Conservation (phyloP, 2,888 invertebrate genomes). For the Drosophila siamana region DNA sequence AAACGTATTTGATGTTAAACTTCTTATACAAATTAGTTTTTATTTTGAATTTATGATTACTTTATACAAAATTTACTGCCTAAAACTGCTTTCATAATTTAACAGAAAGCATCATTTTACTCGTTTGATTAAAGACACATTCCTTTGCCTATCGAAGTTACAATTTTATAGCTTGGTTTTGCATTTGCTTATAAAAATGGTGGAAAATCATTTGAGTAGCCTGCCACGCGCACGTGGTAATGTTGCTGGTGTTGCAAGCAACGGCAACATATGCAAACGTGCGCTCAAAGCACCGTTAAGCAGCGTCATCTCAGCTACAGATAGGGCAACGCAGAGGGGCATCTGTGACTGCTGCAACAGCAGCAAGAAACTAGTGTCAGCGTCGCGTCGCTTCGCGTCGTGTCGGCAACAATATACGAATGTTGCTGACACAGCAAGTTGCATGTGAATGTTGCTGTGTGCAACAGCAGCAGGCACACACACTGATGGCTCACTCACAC, state of each 20-base stretch:
- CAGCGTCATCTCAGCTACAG: constrained; percentile 11
- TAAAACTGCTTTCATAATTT: too few relatives aligned
- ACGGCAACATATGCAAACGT: constrained; percentile 33
- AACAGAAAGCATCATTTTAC: too few relatives aligned
- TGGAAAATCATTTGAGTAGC: constrained; percentile 29
- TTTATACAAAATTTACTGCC: too few relatives aligned
- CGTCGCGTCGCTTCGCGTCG: constrained; percentile 4
- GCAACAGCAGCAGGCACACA: constrained; percentile 1
- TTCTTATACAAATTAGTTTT: too few relatives aligned
- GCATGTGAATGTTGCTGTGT: constrained; percentile 27
- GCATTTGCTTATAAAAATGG: constrained; percentile 23
- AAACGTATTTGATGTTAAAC: too few relatives aligned
- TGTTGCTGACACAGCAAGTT: constrained; percentile 54
- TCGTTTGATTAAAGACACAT: too few relatives aligned
- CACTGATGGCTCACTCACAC: constrained; percentile 5
- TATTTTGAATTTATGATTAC: too few relatives aligned
- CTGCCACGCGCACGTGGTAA: constrained; percentile 52
- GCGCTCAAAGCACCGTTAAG: constrained; percentile 41
- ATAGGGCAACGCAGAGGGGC: constrained; percentile 9
- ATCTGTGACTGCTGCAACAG: constrained; percentile 22
- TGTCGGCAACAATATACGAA: constrained; percentile 36
- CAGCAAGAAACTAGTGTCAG: constrained; percentile 37
- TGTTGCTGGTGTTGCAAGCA: constrained; percentile 14
- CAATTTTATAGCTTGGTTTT: too few relatives aligned
- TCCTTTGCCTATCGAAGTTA: too few relatives aligned